phyloP scores from a whole-genome alignment of 2,797 vertebrate genomes.

The Eutrigla gurnardus region DNA sequence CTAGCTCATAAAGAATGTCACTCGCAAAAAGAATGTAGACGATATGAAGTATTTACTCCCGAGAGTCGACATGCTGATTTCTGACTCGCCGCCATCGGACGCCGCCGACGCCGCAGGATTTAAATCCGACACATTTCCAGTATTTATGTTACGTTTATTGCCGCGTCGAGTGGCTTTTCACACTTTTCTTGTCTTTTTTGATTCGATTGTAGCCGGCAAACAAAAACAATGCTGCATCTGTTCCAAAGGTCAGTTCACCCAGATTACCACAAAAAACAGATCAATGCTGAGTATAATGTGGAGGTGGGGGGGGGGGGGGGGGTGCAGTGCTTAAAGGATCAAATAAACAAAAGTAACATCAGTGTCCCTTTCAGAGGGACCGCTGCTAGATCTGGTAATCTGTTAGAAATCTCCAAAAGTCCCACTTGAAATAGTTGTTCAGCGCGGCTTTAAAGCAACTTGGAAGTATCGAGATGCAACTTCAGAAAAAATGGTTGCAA shows the following conservation, averaged over 20 bases:
- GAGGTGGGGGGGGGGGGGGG: no score
- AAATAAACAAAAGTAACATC: neutral
- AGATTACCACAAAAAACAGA: neutral
- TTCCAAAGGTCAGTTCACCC: neutral
- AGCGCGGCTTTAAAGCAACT: no score
- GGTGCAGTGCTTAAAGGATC: neutral
- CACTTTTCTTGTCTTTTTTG: neutral
- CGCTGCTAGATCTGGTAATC: neutral
- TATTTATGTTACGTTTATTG: neutral
- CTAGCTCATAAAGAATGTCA: slow-evolving; percentile 71
- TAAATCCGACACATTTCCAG: neutral
- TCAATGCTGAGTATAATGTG: neutral
- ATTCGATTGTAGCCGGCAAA: neutral
- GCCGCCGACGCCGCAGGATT: no score
- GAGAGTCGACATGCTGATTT: slow-evolving; percentile 36
- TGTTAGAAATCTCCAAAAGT: neutral
- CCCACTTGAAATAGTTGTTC: no score
- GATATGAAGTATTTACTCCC: slow-evolving; percentile 70
- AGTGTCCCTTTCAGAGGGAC: neutral
- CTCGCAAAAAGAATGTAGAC: slow-evolving; percentile 40
- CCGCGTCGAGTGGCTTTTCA: neutral
- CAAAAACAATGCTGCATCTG: neutral
- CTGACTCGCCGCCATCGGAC: neutral
- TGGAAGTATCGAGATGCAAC: no score
- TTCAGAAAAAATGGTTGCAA: no score